Percentiles rank a stretch among this genome's conserved stretches.
Evolutionary conservation across 2,888 invertebrate genomes (phyloP).

Genomic region (Metopia argyrocephala): DNA sequence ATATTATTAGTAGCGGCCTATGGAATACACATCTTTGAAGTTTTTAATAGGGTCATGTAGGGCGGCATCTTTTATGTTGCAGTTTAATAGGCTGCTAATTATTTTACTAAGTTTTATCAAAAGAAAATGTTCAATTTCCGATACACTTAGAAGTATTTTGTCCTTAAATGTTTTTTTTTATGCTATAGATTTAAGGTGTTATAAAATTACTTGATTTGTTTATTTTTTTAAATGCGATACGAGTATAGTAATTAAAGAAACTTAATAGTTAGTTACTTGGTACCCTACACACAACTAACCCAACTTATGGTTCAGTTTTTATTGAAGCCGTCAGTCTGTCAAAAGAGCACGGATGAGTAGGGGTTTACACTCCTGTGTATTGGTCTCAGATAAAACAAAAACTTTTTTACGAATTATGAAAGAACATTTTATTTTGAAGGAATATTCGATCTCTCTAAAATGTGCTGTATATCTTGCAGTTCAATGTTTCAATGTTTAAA

Average conservation of each 20-base stretch:
- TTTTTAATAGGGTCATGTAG: conserved; percentile 64
- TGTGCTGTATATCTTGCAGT: too few relatives aligned
- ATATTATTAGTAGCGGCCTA: conserved; percentile 45
- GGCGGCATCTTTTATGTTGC: conserved; percentile 69
- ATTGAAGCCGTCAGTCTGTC: too few relatives aligned
- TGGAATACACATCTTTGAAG: conserved; percentile 57
- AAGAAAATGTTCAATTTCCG: background rate
- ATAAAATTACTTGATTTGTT: background rate
- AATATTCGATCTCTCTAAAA: too few relatives aligned
- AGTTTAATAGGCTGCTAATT: conserved; percentile 48
- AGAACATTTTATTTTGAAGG: too few relatives aligned
- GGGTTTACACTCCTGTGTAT: too few relatives aligned
- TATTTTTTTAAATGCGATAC: background rate
- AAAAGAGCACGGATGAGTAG: too few relatives aligned
- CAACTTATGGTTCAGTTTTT: background rate
- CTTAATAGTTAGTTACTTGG: background rate
- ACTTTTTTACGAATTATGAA: too few relatives aligned
- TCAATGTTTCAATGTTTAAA: too few relatives aligned
- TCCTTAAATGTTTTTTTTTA: conserved; percentile 19
- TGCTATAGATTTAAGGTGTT: background rate
- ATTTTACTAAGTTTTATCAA: conserved; percentile 30
- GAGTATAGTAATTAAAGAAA: background rate
- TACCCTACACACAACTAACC: background rate
- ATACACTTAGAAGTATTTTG: background rate
- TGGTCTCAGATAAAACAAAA: too few relatives aligned